These are phyloP conservation scores for Nothobranchius kuhntae DNA, from an alignment of 2,113 vertebrate genomes.

Conservation along the genomic window DNA sequence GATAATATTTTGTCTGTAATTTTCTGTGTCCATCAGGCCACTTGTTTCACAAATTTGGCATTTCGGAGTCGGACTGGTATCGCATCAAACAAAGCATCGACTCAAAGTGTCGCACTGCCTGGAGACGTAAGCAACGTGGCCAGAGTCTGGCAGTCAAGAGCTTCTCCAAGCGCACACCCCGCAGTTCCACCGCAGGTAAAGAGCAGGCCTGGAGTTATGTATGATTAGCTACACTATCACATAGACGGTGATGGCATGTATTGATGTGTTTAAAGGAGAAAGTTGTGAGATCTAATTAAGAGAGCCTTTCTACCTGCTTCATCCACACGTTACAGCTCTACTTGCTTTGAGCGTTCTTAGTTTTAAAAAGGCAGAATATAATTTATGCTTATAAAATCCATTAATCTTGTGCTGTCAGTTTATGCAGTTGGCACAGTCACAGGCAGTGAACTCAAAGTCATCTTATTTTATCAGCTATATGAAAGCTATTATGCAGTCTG, in stretches of 20 bases:
- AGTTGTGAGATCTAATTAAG: too few relatives aligned
- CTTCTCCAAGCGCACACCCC: conserved; percentile 91
- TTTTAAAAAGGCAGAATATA: conserved; percentile 1
- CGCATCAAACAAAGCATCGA: conserved; percentile 99
- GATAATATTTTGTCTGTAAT: not conserved
- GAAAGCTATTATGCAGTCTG: conserved; percentile 28
- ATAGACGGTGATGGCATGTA: too few relatives aligned
- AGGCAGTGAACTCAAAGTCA: not conserved
- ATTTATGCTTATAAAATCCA: not conserved
- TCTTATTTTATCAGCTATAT: conserved; percentile 11
- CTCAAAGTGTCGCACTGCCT: conserved; percentile 97
- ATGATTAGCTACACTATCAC: too few relatives aligned
- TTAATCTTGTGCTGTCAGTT: conserved; percentile 6
- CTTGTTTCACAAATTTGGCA: conserved; percentile 94
- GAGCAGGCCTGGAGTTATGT: not conserved
- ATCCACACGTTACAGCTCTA: not conserved
- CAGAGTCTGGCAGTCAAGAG: conserved; percentile 98
- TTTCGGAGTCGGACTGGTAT: conserved; percentile 97
- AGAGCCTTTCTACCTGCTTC: not conserved
- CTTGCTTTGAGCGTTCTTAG: conserved; percentile 2
- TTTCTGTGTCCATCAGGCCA: conserved; percentile 81
- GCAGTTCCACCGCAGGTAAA: conserved; percentile 73
- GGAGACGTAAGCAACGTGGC: conserved; percentile 95
- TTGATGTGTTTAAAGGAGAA: too few relatives aligned
- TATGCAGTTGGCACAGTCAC: not conserved